Conservation (phyloP, 1,140 invertebrate species). For the Riptortus pedestris region DNA sequence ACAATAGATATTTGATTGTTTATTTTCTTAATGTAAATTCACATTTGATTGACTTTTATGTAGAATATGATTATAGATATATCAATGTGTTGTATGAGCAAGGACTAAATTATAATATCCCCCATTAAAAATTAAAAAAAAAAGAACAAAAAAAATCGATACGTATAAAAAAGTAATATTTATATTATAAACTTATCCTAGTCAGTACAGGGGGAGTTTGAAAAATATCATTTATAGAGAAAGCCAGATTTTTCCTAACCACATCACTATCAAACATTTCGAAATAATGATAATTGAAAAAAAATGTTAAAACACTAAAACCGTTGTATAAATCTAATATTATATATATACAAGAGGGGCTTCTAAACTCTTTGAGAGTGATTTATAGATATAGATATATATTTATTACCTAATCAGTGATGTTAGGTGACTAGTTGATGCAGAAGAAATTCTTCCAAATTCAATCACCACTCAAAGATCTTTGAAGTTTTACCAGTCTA, state of each 20-base stretch:
- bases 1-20: conserved; percentile 19
- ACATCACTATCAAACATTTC: conserved; percentile 20
- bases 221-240: conserved; percentile 13
- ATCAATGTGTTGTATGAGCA: conserved; percentile 17
- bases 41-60: conserved; percentile 20
- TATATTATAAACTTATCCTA: conserved; percentile 22
- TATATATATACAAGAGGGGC: conserved; percentile 4
- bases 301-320: conserved; percentile 19
- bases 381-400: too few species aligned
- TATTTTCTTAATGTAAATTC: conserved; percentile 14
- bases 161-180: conserved; percentile 9
- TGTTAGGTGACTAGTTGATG: conserved; percentile 3
- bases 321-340: not conserved
- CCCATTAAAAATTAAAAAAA: conserved; percentile 21
- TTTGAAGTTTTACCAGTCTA: conserved; percentile 11
- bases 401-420: conserved; percentile 17
- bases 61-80: conserved; percentile 3
- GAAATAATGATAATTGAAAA: not conserved
- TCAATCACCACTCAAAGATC: not conserved
- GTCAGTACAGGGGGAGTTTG: conserved; percentile 19
- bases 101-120: conserved; percentile 18
- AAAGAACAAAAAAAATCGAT: conserved; percentile 18
- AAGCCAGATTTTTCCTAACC: conserved; percentile 7
- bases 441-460: not conserved
- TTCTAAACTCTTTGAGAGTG: conserved; percentile 8